phyloP scores from a whole-genome alignment of 2,113 vertebrate genomes.

The Damaliscus lunatus region DNA sequence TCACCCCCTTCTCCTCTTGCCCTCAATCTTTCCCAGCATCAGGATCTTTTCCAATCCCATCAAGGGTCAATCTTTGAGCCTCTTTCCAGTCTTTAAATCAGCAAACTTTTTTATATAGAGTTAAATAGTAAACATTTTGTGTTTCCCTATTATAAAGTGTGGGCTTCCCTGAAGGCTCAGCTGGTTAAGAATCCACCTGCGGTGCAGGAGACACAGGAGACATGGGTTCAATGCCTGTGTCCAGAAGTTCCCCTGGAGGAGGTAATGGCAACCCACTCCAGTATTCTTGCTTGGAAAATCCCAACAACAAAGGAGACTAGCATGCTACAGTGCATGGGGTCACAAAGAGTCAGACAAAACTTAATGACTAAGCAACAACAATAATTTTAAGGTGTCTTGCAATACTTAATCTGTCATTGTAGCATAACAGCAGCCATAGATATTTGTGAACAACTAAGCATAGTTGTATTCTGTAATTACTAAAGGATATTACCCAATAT shows the following conservation, averaged over 20 bases:
- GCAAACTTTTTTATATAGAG: background rate
- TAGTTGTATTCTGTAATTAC: background rate
- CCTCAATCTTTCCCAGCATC: background rate
- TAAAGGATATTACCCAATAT: background rate
- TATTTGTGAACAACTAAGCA: constrained; percentile 16
- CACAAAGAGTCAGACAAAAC: background rate
- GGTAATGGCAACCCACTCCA: background rate
- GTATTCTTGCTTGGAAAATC: background rate
- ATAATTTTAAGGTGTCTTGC: background rate
- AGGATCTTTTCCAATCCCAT: background rate
- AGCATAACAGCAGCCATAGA: background rate
- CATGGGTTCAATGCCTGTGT: background rate
- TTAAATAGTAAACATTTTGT: constrained; percentile 29
- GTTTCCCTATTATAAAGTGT: background rate
- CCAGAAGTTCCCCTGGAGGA: background rate
- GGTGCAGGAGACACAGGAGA: background rate
- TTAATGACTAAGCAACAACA: background rate
- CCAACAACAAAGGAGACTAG: background rate
- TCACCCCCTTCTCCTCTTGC: background rate
- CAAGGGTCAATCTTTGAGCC: background rate
- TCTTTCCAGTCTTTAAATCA: background rate
- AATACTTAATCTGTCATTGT: background rate
- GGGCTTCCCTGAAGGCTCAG: background rate
- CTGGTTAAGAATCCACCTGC: background rate
- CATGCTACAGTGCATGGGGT: background rate